Evolutionary conservation across 2,113 vertebrate species (phyloP).

Genomic region (Glaucidium brasilianum): DNA sequence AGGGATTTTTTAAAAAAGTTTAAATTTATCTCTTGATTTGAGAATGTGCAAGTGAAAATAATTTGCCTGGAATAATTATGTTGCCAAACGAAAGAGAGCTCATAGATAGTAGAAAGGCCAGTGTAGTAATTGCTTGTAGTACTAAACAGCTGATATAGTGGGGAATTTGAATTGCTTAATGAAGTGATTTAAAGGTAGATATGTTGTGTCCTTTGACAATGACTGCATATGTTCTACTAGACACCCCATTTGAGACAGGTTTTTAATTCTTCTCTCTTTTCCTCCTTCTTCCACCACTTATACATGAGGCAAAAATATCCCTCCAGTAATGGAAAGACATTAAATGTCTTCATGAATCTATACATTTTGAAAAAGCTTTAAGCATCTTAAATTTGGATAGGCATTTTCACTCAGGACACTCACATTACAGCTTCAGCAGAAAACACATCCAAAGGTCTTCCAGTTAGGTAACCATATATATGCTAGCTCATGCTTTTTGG

Average conservation of each 20-base stretch:
- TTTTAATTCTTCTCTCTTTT: not conserved
- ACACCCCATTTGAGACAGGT: not conserved
- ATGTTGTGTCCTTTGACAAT: slow-evolving; percentile 13
- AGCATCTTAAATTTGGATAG: not conserved
- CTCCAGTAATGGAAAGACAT: not conserved
- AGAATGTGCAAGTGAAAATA: slow-evolving; percentile 30
- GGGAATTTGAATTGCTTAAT: slow-evolving; percentile 49
- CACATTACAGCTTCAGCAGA: not conserved
- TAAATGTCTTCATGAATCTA: not conserved
- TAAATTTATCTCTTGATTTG: slow-evolving; percentile 39
- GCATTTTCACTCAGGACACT: not conserved
- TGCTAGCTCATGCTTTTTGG: not conserved
- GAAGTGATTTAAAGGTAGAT: slow-evolving; percentile 48
- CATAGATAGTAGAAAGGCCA: slow-evolving; percentile 44
- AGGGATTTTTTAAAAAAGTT: not conserved
- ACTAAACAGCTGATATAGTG: slow-evolving; percentile 43
- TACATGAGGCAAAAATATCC: not conserved
- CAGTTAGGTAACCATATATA: not conserved
- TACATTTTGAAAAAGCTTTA: not conserved
- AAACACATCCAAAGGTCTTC: not conserved
- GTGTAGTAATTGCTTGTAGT: slow-evolving; percentile 49
- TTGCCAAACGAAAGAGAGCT: slow-evolving; percentile 53
- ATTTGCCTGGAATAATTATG: slow-evolving; percentile 36
- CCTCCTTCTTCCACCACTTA: not conserved
- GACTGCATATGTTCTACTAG: not conserved